Base-by-base conservation (phyloP, 2,113 vertebrate species). In the Nerophis ophidion region DNA sequence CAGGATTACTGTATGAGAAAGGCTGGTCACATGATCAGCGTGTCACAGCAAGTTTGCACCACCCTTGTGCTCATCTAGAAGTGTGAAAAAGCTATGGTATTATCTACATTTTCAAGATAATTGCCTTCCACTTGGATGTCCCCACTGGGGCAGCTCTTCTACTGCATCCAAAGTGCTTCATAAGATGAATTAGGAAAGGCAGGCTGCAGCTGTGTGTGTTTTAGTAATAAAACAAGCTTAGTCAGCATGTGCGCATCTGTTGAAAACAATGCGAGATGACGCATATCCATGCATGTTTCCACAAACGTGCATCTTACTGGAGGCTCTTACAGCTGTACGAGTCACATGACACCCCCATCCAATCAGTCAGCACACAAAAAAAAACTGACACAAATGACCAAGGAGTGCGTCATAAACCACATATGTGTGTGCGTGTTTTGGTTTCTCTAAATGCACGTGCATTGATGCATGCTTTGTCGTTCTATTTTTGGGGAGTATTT, bases 311-410 rank as follows among this genome's bases (percentile, higher is more conserved):
- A 50, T 70, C 60, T 66, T 59, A 55, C 15, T 16, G 5, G 17
- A 60, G 26, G 36, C 73, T 61, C 63, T 77, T 83, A 74, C 74
- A 77, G 79, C 79, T 83, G 72, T 71, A 85, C 83, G 81, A 62
- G 70, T 77, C 76, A 77, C 70, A 74, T 75, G 70, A 69, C 66
- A 73, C 71, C 66, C 71, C 84, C 80, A 79, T 26, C 48, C 16
- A 70, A 78, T 79, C 83, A 78, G 84, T 81, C 73, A 84, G 81
- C 80, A 84, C 75, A 57, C 63, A 68, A 79, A 79, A 80, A 82
- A 63, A 86, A 83, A 82, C 83, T 72, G 79, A 83, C 68, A 81
- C 61, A 26, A 26, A 26, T 26, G 26, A 26, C 26, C 26, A 26
- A 12, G 70, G 75, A 72, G 78, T 74, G 26, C 2, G 70, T 49